phyloP scores from a whole-genome alignment of 2,797 vertebrate genomes.

The Hapalemur alaotrensis region DNA sequence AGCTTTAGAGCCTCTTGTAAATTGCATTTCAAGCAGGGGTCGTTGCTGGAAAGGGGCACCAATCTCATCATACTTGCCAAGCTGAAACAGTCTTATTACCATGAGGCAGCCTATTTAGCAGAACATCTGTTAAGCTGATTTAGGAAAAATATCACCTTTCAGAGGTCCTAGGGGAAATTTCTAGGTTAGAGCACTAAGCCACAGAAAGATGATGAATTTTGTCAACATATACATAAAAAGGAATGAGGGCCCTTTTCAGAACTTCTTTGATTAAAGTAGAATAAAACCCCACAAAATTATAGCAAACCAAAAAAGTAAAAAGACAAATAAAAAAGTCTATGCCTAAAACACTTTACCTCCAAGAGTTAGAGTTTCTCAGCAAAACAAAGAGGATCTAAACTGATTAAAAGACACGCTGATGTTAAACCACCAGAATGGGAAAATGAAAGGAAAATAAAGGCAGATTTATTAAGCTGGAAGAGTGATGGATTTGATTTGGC shows the following conservation, averaged over 20 bases:
- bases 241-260: background rate
- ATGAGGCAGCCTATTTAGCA: background rate
- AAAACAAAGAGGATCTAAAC: background rate
- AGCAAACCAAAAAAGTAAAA: background rate
- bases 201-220: background rate
- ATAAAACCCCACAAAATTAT: background rate
- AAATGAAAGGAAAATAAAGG: background rate
- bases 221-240: background rate
- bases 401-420: background rate
- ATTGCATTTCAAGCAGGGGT: background rate
- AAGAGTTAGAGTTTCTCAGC: background rate
- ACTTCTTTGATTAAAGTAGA: background rate
- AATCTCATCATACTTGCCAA: background rate
- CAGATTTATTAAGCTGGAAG: background rate
- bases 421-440: background rate
- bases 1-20: background rate
- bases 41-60: background rate
- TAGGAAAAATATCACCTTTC: background rate
- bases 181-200: background rate
- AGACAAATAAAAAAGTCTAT: background rate
- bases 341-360: background rate
- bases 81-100: background rate
- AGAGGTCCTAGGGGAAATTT: background rate
- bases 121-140: background rate
- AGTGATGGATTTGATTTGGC: background rate